Evolutionary conservation across 64 coral and sea anemone genomes (phyloP).

Genomic region (Porites lutea): DNA sequence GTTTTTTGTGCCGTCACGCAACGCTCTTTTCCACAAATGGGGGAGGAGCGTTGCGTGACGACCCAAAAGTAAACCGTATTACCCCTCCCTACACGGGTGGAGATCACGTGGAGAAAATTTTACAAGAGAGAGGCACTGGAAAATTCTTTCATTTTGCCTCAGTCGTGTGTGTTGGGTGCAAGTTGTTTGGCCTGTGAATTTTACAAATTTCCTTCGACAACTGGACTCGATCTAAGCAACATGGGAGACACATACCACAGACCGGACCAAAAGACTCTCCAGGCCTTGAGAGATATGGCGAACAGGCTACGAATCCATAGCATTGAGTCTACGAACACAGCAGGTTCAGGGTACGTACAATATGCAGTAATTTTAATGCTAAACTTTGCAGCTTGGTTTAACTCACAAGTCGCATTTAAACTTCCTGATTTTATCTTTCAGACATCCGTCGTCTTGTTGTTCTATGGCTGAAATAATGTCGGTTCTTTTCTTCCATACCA

Average conservation of each 20-base stretch:
- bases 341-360: slow-evolving; percentile 79
- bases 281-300: slow-evolving; percentile 88
- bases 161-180: too few species aligned
- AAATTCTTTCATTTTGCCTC: too few species aligned
- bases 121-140: too few species aligned
- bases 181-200: too few species aligned
- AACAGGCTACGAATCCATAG: slow-evolving; percentile 90
- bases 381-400: neutral
- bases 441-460: slow-evolving; percentile 97
- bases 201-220: too few species aligned
- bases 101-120: too few species aligned
- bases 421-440: slow-evolving; percentile 28
- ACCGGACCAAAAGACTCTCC: slow-evolving; percentile 80
- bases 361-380: neutral
- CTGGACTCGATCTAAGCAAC: neutral
- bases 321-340: slow-evolving; percentile 87
- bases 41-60: too few species aligned
- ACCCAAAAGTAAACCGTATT: too few species aligned
- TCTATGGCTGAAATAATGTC: slow-evolving; percentile 98
- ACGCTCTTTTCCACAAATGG: too few species aligned
- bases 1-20: too few species aligned
- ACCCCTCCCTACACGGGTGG: too few species aligned
- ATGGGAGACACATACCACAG: slow-evolving; percentile 75
- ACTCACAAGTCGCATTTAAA: neutral
- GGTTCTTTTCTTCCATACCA: slow-evolving; percentile 96